Evolutionary conservation across 2,113 vertebrate genomes (phyloP).

Genomic region (Patagioenas fasciata): DNA sequence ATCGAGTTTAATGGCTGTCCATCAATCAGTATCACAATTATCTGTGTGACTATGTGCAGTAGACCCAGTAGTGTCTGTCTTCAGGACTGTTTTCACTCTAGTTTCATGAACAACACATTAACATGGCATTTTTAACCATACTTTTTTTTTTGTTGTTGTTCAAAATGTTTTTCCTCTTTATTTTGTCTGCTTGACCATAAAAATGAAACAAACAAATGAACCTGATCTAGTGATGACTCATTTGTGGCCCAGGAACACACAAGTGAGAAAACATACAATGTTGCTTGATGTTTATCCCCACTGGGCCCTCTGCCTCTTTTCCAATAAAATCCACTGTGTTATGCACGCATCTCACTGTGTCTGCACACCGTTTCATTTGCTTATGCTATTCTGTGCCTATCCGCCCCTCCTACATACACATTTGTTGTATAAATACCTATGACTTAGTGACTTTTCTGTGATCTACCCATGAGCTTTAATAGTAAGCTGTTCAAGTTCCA

Average conservation of each 20-base stretch:
- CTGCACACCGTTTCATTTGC: background rate
- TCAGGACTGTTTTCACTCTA: background rate
- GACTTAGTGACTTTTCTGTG: background rate
- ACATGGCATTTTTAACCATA: background rate
- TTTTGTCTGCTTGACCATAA: background rate
- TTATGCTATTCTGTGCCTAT: background rate
- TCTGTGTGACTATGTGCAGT: rapidly evolving
- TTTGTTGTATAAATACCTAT: background rate
- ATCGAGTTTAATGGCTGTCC: background rate
- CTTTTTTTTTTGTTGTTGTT: background rate
- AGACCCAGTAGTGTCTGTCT: background rate
- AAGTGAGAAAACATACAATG: background rate
- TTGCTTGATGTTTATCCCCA: background rate
- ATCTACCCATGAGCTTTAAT: background rate
- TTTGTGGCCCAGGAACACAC: background rate
- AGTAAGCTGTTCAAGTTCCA: background rate
- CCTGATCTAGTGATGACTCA: background rate
- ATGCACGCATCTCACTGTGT: background rate
- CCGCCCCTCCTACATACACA: background rate
- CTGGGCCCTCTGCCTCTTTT: background rate
- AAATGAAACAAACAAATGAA: background rate
- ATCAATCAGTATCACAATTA: background rate
- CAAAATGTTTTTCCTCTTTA: background rate
- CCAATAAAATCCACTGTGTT: background rate
- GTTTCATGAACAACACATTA: background rate